Evolutionary conservation across 2,113 vertebrate species (phyloP).

Genomic region (Columbina picui): DNA sequence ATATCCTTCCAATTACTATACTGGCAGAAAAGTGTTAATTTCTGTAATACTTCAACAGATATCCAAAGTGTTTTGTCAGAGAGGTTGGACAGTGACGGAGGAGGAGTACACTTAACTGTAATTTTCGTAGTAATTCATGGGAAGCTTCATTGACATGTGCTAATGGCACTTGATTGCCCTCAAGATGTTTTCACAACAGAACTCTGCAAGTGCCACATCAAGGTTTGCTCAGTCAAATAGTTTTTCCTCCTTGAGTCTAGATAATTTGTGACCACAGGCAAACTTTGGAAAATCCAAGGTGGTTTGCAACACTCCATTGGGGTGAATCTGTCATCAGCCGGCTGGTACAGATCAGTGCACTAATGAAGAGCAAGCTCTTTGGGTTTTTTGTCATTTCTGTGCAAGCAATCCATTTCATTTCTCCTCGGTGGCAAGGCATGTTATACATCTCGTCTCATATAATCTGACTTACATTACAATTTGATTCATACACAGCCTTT

Average conservation of each 20-base stretch:
- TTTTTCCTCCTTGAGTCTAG: constrained; percentile 81
- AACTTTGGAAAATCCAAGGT: constrained; percentile 84
- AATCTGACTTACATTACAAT: constrained; percentile 66
- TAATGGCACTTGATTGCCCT: constrained; percentile 83
- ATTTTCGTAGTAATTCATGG: constrained; percentile 78
- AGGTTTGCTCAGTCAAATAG: constrained; percentile 77
- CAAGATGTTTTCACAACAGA: constrained; percentile 85
- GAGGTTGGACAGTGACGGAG: constrained; percentile 80
- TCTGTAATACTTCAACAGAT: constrained; percentile 82
- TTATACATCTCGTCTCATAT: constrained; percentile 47
- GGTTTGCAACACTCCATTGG: constrained; percentile 78
- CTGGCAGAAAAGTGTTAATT: constrained; percentile 85
- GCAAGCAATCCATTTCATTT: constrained; percentile 48
- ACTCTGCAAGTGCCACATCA: constrained; percentile 71
- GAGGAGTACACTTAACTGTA: constrained; percentile 69
- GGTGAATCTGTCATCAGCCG: constrained; percentile 79
- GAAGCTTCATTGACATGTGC: constrained; percentile 81
- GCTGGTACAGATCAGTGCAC: constrained; percentile 71
- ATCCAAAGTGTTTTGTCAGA: constrained; percentile 83
- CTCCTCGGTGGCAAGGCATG: constrained; percentile 15
- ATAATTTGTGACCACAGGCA: constrained; percentile 84
- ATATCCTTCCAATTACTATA: constrained; percentile 82
- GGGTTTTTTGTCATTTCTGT: constrained; percentile 23
- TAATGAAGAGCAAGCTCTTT: constrained; percentile 76
- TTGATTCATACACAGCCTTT: constrained; percentile 60